Evolutionary conservation across 2,888 invertebrate species (phyloP).

Genomic region (Lasioglossum oenotherae): DNA sequence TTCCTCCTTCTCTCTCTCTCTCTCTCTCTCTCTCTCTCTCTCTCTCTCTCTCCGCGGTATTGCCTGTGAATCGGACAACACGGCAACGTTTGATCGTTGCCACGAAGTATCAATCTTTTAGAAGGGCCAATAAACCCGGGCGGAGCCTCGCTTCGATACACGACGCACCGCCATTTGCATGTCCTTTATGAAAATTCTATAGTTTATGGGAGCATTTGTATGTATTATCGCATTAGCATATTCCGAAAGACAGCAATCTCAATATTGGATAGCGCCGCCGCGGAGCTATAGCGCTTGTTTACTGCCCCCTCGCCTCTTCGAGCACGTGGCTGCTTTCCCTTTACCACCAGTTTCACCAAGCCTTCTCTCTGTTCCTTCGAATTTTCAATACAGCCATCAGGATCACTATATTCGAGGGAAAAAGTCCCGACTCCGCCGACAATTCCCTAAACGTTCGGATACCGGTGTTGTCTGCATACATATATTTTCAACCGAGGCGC

Average conservation of each 20-base stretch:
- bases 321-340: constrained; percentile 76
- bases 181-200: constrained; percentile 84
- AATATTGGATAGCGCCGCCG: constrained; percentile 82
- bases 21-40: not conserved
- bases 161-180: constrained; percentile 80
- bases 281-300: constrained; percentile 82
- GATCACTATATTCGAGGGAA: constrained; percentile 34
- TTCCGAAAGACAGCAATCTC: constrained; percentile 84
- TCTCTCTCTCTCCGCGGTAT: constrained; percentile 22
- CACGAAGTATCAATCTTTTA: constrained; percentile 71
- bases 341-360: constrained; percentile 22
- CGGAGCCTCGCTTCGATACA: constrained; percentile 78
- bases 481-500: not conserved
- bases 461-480: not conserved
- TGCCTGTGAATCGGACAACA: constrained; percentile 52
- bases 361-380: constrained; percentile 71
- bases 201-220: constrained; percentile 84
- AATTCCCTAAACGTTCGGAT: constrained; percentile 21
- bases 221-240: constrained; percentile 84
- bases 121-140: constrained; percentile 56
- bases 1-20: not conserved
- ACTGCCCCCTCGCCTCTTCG: constrained; percentile 73
- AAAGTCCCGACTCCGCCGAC: constrained; percentile 17
- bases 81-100: constrained; percentile 46
- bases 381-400: constrained; percentile 64